Evolutionary conservation across 2,888 invertebrate genomes (phyloP), one percentile per base, ranked within the genome.

Genomic region (Drosophila subsilvestris): DNA sequence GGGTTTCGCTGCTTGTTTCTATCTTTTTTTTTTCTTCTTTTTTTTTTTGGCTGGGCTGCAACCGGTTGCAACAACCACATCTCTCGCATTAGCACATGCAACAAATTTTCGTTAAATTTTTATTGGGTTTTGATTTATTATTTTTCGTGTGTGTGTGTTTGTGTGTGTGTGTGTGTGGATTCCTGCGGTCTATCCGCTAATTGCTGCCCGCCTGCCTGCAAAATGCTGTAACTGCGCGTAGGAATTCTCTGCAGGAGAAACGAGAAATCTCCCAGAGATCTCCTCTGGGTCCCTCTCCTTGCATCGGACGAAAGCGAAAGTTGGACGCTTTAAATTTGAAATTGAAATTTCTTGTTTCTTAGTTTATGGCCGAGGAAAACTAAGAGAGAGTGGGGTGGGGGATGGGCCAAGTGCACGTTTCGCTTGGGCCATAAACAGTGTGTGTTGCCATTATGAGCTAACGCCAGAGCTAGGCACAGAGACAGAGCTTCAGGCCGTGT

Each of bases 81-180:
- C 61, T 69, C 63, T 63, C 62, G 55, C 50, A 54, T 51, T 44
- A 54, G 65, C 61, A 74, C 70, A 82, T 84, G 72, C 65, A 84
- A 75, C 67, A 48, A 42, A 60, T 55, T 55, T 75, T 77, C 67
- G 67, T 59, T 63, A 62, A 61, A 86, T 78, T 80, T 88, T 78
- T 80, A 86, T 88, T 88, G 65, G 79, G 78, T 63, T 69, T 56
- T 63, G 76, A 88, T 83, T 83, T 88, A 83, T 86, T 69, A 84
- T 78, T 84, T 86, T 78, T 80, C 83, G 69, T 83, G 37, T 32
- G 32, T 12, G 32, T 32, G 12, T 12, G 12, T 25, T 1, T 27
- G 27, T n/a, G 7, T 37, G 2, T 37, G 6, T 37, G 14, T 37
- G 37, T 37, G n/a, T 37, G 72, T 72, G 68, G 54, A 42, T 80